phyloP scores from a whole-genome alignment of 2,113 vertebrate genomes.

The Melierax canorus region DNA sequence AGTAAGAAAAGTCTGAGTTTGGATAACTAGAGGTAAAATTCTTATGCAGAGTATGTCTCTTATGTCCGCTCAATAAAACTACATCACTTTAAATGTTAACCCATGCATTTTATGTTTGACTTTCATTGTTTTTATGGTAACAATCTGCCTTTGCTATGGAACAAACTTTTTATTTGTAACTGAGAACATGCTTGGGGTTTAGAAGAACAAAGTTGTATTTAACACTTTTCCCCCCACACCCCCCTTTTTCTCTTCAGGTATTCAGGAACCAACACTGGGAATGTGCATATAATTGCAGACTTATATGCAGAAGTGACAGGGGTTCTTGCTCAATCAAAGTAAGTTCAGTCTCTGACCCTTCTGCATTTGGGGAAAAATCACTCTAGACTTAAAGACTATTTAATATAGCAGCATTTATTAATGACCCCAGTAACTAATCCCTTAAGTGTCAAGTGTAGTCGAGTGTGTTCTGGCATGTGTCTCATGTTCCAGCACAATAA shows the following conservation, averaged over 20 bases:
- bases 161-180: background rate
- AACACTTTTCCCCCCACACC: background rate
- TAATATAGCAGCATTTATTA: background rate
- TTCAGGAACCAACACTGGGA: conserved; percentile 98
- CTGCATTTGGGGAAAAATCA: background rate
- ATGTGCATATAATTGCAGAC: conserved; percentile 98
- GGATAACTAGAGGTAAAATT: background rate
- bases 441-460: background rate
- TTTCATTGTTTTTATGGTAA: background rate
- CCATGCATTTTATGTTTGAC: background rate
- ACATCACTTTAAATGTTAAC: background rate
- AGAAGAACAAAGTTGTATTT: background rate
- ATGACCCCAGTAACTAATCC: background rate
- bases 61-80: background rate
- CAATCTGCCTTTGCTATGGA: background rate
- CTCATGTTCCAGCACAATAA: background rate
- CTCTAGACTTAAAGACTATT: background rate
- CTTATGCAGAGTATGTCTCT: background rate
- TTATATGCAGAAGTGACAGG: conserved; percentile 97
- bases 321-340: conserved; percentile 97
- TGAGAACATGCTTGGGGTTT: background rate
- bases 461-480: background rate
- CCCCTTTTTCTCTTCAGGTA: conserved; percentile 74
- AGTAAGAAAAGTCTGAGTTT: background rate
- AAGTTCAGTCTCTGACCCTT: conserved; percentile 42